phyloP scores from a whole-genome alignment of 2,888 invertebrate genomes.

The Athetis lepigone region DNA sequence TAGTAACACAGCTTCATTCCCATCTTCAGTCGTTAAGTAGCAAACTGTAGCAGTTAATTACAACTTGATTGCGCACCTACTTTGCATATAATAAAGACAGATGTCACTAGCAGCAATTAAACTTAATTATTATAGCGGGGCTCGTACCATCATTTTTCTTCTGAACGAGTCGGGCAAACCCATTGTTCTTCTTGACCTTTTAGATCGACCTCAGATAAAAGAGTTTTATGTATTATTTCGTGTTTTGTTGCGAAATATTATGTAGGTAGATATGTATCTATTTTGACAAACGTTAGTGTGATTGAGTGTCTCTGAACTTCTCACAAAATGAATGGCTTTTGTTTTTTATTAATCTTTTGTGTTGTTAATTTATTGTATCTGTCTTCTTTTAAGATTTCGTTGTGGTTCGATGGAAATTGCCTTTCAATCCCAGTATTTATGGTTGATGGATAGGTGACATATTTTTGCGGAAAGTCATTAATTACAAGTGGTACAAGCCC shows the following conservation, averaged over 20 bases:
- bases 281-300: constrained; percentile 60
- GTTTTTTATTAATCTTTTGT: constrained; percentile 24
- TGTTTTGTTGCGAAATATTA: constrained; percentile 57
- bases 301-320: constrained; percentile 57
- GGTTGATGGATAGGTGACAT: too few relatives aligned
- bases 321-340: constrained; percentile 55
- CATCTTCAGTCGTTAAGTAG: constrained; percentile 51
- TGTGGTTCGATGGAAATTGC: neutral
- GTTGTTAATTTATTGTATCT: neutral
- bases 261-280: constrained; percentile 52
- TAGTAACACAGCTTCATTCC: constrained; percentile 21
- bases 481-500: too few relatives aligned
- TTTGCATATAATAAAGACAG: constrained; percentile 69
- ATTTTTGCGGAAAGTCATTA: too few relatives aligned
- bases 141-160: constrained; percentile 43
- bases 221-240: constrained; percentile 59
- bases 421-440: too few relatives aligned
- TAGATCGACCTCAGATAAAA: constrained; percentile 57
- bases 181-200: constrained; percentile 60
- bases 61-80: constrained; percentile 40
- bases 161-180: constrained; percentile 41
- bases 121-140: constrained; percentile 40
- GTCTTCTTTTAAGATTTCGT: neutral
- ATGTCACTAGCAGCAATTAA: constrained; percentile 60
- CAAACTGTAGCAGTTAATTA: constrained; percentile 53